phyloP scores from a whole-genome alignment of 1,140 invertebrate genomes.

The Teleopsis dalmanni region DNA sequence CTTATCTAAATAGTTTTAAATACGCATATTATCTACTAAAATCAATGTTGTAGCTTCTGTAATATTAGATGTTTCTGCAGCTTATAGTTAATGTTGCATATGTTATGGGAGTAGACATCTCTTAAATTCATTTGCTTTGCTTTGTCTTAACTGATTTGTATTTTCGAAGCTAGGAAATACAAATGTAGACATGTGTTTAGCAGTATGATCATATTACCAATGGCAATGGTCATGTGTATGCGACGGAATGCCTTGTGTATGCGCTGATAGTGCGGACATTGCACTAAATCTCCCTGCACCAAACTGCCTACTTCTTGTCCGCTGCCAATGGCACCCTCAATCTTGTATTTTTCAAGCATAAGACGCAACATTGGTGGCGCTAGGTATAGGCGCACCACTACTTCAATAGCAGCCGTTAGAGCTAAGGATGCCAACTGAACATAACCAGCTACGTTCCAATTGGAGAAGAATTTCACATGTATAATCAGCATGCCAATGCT shows the following conservation, averaged over 20 bases:
- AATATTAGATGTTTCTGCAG: too few species aligned
- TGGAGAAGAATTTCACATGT: slow-evolving; percentile 49
- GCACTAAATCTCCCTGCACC: slow-evolving; percentile 51
- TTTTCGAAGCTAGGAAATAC: slow-evolving; percentile 58
- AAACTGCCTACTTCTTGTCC: slow-evolving; percentile 60
- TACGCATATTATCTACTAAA: too few species aligned
- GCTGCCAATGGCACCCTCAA: slow-evolving; percentile 61
- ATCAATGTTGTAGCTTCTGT: too few species aligned
- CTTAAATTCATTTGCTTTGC: not conserved
- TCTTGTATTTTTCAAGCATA: slow-evolving; percentile 54
- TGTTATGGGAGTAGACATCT: too few species aligned
- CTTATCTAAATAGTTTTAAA: too few species aligned
- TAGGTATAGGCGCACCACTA: slow-evolving; percentile 58
- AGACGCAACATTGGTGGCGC: slow-evolving; percentile 55
- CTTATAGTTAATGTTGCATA: too few species aligned
- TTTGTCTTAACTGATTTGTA: slow-evolving; percentile 30
- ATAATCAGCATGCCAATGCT: slow-evolving; percentile 65
- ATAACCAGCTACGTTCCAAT: slow-evolving; percentile 28
- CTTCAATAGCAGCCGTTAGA: slow-evolving; percentile 55
- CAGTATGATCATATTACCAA: slow-evolving; percentile 63
- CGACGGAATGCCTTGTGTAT: slow-evolving; percentile 57
- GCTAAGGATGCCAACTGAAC: slow-evolving; percentile 53
- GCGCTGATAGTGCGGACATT: slow-evolving; percentile 60
- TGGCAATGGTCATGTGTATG: slow-evolving; percentile 57
- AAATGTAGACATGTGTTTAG: slow-evolving; percentile 60